Evolutionary conservation across 1,140 invertebrate genomes (phyloP).

Genomic region (Trichonephila clavata): DNA sequence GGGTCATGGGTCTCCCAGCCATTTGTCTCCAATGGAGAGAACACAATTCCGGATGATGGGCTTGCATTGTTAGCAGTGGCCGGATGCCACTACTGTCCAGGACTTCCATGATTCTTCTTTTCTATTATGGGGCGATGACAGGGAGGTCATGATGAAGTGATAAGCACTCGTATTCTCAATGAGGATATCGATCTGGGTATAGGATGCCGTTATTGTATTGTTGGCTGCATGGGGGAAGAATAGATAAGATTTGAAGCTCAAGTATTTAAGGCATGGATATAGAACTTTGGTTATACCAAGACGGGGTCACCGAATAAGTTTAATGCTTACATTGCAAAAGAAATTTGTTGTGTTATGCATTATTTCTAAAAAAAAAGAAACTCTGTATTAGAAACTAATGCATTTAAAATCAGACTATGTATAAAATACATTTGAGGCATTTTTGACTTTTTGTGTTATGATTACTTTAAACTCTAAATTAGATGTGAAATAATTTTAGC

Average conservation of each 20-base stretch:
- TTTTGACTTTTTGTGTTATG: too few species aligned
- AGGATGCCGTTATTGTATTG: not conserved
- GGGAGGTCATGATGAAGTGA: not conserved
- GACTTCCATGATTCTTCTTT: not conserved
- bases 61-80: not conserved
- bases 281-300: too few species aligned
- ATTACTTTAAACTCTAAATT: too few species aligned
- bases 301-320: too few species aligned
- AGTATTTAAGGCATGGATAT: too few species aligned
- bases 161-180: not conserved
- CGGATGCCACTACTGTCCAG: not conserved
- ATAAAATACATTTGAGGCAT: too few species aligned
- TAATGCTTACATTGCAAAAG: too few species aligned
- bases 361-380: too few species aligned
- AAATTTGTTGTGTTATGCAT: too few species aligned
- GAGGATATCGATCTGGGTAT: not conserved
- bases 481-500: too few species aligned
- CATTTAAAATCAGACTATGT: too few species aligned
- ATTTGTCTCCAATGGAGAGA: slow-evolving; percentile 9
- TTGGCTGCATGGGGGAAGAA: not conserved
- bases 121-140: slow-evolving; percentile 14
- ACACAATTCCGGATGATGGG: slow-evolving; percentile 3
- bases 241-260: not conserved
- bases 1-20: not conserved
- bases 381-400: too few species aligned